Conservation (phyloP, 2,797 vertebrate genomes). For the Cossypha heuglini region DNA sequence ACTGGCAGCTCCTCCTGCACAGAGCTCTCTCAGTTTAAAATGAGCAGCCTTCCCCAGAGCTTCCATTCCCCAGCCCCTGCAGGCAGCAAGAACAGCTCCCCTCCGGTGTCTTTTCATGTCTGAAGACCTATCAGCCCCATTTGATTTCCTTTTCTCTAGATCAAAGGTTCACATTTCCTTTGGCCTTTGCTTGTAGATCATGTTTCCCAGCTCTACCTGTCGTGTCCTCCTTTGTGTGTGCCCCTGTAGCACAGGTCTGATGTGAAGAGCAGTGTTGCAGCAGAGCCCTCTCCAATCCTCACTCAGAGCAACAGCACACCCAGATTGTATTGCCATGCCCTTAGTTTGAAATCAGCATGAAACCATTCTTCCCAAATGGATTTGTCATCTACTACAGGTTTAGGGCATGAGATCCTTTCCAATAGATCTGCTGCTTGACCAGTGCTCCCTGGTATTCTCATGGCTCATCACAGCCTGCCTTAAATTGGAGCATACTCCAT, state of each 20-base stretch:
- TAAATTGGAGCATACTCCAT: background rate
- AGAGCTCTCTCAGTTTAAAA: background rate
- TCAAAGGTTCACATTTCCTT: background rate
- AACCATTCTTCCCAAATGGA: background rate
- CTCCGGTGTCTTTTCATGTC: background rate
- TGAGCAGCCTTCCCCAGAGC: background rate
- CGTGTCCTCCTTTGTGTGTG: background rate
- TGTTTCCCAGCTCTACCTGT: background rate
- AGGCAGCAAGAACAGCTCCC: background rate
- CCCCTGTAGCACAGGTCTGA: background rate
- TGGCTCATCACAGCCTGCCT: background rate
- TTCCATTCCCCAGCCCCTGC: background rate
- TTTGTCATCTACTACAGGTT: background rate
- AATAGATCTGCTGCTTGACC: background rate
- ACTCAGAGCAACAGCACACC: background rate
- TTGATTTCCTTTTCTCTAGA: background rate
- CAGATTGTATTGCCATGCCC: accelerated
- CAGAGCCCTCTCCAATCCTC: background rate
- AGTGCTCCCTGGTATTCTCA: background rate
- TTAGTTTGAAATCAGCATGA: background rate
- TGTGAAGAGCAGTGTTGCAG: background rate
- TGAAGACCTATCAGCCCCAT: background rate
- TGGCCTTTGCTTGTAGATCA: background rate
- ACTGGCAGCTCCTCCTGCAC: accelerated
- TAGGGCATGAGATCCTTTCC: background rate